Evolutionary conservation across 2,797 vertebrate genomes (phyloP).

Genomic region (Crenuchus spilurus): DNA sequence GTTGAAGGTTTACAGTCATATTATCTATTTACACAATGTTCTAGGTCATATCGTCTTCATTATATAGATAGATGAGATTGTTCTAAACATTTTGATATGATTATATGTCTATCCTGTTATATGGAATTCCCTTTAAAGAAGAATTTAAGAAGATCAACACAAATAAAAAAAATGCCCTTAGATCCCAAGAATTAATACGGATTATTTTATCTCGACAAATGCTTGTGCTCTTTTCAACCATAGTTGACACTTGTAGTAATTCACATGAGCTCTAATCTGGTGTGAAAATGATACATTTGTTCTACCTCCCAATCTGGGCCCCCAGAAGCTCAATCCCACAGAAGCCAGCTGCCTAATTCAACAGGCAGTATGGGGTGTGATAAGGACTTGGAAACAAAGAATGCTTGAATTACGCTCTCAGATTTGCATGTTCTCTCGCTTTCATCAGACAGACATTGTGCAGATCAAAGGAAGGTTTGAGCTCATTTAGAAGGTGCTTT

Average conservation of each 20-base stretch:
- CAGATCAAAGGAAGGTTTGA: conserved; percentile 41
- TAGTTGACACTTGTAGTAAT: neutral
- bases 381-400: conserved; percentile 50
- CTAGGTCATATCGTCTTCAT: too few relatives aligned
- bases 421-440: conserved; percentile 49
- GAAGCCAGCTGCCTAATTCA: conserved; percentile 30
- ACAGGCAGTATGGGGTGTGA: conserved; percentile 33
- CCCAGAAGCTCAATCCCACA: conserved; percentile 26
- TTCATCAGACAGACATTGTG: conserved; percentile 48
- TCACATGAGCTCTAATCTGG: neutral
- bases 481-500: conserved; percentile 27
- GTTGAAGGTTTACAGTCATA: too few relatives aligned
- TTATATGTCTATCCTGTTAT: neutral
- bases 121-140: too few relatives aligned
- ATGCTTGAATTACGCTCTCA: conserved; percentile 54
- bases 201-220: too few relatives aligned
- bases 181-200: too few relatives aligned
- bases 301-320: neutral
- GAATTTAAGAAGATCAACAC: neutral
- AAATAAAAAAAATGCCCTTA: too few relatives aligned
- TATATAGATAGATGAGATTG: too few relatives aligned
- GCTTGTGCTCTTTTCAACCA: too few relatives aligned
- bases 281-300: neutral
- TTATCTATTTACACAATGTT: too few relatives aligned
- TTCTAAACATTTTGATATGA: too few relatives aligned